Evolutionary conservation across 1,140 invertebrate genomes (phyloP).

Genomic region (Reticulitermes speratus): DNA sequence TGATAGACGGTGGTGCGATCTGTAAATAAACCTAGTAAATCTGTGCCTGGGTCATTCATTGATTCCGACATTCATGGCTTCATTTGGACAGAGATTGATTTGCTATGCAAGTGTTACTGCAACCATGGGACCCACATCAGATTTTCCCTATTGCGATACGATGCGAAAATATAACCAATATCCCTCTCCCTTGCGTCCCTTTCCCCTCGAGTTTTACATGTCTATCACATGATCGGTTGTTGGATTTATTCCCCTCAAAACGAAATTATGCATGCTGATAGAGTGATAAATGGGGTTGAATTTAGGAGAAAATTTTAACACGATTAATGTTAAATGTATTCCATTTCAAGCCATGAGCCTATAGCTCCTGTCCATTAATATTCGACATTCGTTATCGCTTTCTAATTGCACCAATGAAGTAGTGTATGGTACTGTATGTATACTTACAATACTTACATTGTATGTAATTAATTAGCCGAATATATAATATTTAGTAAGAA

Average conservation of each 20-base stretch:
- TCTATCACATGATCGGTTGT: background rate
- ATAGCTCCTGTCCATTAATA: background rate
- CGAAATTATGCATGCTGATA: background rate
- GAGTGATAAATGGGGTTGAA: slow-evolving; percentile 14
- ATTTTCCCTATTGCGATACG: background rate
- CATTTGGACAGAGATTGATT: slow-evolving; percentile 13
- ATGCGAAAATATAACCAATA: slow-evolving; percentile 3
- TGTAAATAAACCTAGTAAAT: slow-evolving; percentile 10
- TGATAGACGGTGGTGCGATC: background rate
- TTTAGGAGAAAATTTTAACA: background rate
- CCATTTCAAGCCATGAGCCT: background rate
- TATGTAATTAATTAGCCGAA: background rate
- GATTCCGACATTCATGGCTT: slow-evolving; percentile 15
- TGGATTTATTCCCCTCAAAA: background rate
- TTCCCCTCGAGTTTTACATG: background rate
- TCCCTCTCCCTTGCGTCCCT: background rate
- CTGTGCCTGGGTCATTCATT: background rate
- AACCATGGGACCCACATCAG: background rate
- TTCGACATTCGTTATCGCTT: background rate
- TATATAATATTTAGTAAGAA: background rate
- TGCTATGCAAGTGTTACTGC: background rate
- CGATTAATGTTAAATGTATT: slow-evolving; percentile 17
- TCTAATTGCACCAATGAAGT: background rate
- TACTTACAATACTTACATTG: background rate
- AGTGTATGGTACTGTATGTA: background rate